A percentile compares a stretch with the other conserved stretches of the same genome.
phyloP scores from a whole-genome alignment of 2,888 invertebrate genomes.

The Chydorus sphaericus region DNA sequence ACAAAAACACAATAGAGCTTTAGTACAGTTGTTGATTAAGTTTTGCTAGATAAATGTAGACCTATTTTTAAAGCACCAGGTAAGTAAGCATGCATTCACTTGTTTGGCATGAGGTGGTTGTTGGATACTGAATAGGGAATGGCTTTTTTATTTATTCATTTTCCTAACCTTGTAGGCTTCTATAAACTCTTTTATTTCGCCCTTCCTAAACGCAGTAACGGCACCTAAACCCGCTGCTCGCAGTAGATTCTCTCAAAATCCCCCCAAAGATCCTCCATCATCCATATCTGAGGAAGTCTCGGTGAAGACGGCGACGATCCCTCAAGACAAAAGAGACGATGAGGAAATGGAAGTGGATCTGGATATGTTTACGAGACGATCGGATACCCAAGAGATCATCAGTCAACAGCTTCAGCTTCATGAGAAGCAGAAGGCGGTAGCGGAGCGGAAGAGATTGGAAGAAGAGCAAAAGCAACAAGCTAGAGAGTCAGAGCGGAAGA shows the following conservation, averaged over 20 bases:
- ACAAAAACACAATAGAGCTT: not conserved
- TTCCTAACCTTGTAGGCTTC: not conserved
- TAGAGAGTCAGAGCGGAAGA: not conserved
- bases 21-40: not conserved
- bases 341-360: not conserved
- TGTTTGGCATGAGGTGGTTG: too few relatives aligned
- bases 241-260: not conserved
- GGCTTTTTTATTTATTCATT: not conserved
- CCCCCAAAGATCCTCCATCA: not conserved
- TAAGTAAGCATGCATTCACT: too few relatives aligned
- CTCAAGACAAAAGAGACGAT: not conserved
- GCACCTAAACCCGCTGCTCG: conserved; percentile 4
- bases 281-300: not conserved
- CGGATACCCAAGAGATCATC: not conserved
- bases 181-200: not conserved
- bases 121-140: too few relatives aligned
- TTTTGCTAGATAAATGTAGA: not conserved
- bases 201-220: not conserved
- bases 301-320: not conserved
- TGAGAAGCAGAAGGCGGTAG: not conserved
- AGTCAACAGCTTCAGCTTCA: not conserved
- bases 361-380: not conserved
- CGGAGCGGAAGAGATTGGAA: not conserved
- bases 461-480: not conserved
- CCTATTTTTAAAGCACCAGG: not conserved